Evolutionary conservation across 1,140 invertebrate genomes (phyloP).

Genomic region (Temnothorax longispinosus): DNA sequence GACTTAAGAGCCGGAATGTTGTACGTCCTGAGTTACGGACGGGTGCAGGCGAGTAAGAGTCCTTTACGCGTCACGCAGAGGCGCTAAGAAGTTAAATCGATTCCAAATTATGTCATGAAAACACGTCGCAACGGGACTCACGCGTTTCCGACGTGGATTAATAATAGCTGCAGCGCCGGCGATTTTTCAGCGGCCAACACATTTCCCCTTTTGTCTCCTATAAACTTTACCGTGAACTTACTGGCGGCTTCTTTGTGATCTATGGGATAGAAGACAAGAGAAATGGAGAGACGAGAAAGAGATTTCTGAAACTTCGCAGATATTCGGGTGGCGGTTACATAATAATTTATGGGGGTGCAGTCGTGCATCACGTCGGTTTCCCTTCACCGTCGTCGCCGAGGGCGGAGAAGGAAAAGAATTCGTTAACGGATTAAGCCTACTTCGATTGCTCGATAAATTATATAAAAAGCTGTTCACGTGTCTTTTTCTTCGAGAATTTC

Average conservation of each 20-base stretch:
- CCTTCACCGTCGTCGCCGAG: constrained; percentile 10
- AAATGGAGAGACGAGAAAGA: constrained; percentile 51
- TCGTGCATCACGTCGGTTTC: constrained; percentile 69
- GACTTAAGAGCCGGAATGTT: constrained; percentile 61
- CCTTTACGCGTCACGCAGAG: constrained; percentile 49
- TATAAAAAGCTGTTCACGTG: constrained; percentile 71
- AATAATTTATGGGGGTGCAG: constrained; percentile 75
- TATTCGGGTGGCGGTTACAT: constrained; percentile 65
- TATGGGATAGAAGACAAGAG: constrained; percentile 6
- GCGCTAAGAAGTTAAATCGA: constrained; percentile 62
- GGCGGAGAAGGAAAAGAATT: constrained; percentile 52
- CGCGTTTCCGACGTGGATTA: constrained; percentile 7
- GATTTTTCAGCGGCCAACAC: constrained; percentile 51
- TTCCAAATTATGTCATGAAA: constrained; percentile 55
- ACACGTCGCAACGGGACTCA: constrained; percentile 41
- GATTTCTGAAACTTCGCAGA: constrained; percentile 71
- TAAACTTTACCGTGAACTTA: constrained; percentile 43
- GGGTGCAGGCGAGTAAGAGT: constrained; percentile 41
- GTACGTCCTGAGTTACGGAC: constrained; percentile 57
- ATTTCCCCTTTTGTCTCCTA: constrained; percentile 50
- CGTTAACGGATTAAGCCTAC: constrained; percentile 78
- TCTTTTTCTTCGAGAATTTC: constrained; percentile 46
- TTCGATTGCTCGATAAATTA: constrained; percentile 76
- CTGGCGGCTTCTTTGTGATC: constrained; percentile 46
- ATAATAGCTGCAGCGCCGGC: constrained; percentile 49